Evolutionary conservation across 2,888 invertebrate species (phyloP), one percentile per base, ranked within the genome.

Genomic region (Platypus cylindrus): DNA sequence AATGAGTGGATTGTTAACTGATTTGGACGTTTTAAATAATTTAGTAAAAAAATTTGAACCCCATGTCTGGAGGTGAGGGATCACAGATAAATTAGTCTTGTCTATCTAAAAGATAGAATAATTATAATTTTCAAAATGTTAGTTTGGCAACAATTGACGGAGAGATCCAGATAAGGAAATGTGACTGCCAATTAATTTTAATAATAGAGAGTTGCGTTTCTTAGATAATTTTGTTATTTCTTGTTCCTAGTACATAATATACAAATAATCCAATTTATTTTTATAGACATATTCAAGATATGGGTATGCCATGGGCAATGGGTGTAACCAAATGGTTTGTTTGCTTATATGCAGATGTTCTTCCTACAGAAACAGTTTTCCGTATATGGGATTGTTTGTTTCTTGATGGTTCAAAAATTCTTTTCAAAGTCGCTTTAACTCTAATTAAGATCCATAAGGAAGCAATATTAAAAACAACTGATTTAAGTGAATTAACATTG

Each of bases 361-460:
- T 94, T 40, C 93, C 93, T 1, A 79, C 85, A 38, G 93, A 94
- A 75, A 94, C 94, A 5, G 90, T 91, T 25, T 66, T 93, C 14
- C 71, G 94, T 53, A 83, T 94, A 62, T 94, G 94, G 93, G 94
- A 95, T 62, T 90, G 91, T 55, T 65, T 94, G 39, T 93, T 95
- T 65, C 81, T 83, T 50, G 94, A 95, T 63, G 94, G 94, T 26
- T 84, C 83, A 39, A 93, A 93, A 65, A 80, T 94, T 47, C 66
- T 95, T 45, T 86, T 94, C 58, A 72, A 93, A 47, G 90, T 89
- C 2, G 87, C 86, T 33, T 55, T 94, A 45, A 80, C 89, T 7
- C 67, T 94, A 48, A 79, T 94, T 41, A 75, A 76, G 50, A 66
- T 73, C 37, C 82, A 86, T 55, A 71, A 71, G 50, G 65, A 70